phyloP scores from a whole-genome alignment of 1,140 invertebrate species.

The Pseudachorutes palmiensis region DNA sequence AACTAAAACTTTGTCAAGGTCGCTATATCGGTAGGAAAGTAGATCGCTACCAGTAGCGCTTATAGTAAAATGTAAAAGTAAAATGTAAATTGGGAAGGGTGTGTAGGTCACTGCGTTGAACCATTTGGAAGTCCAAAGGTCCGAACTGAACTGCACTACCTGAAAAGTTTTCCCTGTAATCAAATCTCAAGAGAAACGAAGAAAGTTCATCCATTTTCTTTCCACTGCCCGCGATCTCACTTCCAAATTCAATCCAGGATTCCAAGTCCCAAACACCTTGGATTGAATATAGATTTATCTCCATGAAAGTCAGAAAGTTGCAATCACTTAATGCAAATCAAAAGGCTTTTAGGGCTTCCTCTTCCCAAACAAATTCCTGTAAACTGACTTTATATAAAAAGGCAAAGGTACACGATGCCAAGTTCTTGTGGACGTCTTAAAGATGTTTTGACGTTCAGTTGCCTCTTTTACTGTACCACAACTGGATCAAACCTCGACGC shows the following conservation, averaged over 20 bases:
- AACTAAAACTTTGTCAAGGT: too few relatives aligned
- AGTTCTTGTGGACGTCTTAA: not conserved
- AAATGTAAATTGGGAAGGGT: too few relatives aligned
- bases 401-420: not conserved
- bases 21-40: too few relatives aligned
- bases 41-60: too few relatives aligned
- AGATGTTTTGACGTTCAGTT: not conserved
- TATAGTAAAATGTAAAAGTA: too few relatives aligned
- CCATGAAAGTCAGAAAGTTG: not conserved
- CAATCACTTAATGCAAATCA: not conserved
- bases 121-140: not conserved
- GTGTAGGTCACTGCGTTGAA: not conserved
- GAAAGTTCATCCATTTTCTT: not conserved
- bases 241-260: not conserved
- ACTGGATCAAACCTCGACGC: too few relatives aligned
- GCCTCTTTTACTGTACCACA: too few relatives aligned
- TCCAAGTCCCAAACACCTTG: not conserved
- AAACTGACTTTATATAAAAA: not conserved
- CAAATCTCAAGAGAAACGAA: not conserved
- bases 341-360: constrained; percentile 1
- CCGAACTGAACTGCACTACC: not conserved
- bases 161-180: not conserved
- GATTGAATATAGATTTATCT: not conserved
- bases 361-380: not conserved
- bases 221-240: not conserved